phyloP scores from a whole-genome alignment of 2,888 invertebrate genomes.

The Bruchidius siliquastri region DNA sequence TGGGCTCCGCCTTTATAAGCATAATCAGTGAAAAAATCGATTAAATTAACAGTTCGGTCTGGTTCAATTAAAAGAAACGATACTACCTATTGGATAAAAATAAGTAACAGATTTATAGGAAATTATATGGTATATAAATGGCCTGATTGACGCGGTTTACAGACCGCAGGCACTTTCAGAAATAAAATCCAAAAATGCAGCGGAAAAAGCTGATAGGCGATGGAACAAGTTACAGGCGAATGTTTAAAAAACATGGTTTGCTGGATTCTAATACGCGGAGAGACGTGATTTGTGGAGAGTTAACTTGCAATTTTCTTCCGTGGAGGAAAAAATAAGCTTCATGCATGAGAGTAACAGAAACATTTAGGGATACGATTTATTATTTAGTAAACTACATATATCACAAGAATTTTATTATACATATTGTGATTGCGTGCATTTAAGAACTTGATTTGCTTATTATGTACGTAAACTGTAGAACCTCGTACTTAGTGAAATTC shows the following conservation, averaged over 20 bases:
- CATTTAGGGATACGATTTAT: no score
- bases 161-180: not conserved
- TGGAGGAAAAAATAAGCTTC: no score
- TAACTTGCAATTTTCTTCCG: no score
- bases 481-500: no score
- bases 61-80: not conserved
- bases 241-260: not conserved
- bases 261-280: not conserved
- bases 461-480: no score
- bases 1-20: not conserved
- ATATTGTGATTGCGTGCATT: no score
- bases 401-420: no score
- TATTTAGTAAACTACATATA: no score
- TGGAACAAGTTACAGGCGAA: not conserved
- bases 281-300: not conserved
- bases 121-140: not conserved
- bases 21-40: not conserved
- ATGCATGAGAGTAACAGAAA: no score
- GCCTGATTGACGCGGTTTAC: not conserved
- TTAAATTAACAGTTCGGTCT: not conserved
- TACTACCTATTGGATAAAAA: not conserved
- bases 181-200: not conserved
- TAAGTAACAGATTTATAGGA: not conserved
- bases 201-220: not conserved
- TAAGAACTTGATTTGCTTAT: no score